phyloP scores from a whole-genome alignment of 2,113 vertebrate species.

The Percina caprodes region DNA sequence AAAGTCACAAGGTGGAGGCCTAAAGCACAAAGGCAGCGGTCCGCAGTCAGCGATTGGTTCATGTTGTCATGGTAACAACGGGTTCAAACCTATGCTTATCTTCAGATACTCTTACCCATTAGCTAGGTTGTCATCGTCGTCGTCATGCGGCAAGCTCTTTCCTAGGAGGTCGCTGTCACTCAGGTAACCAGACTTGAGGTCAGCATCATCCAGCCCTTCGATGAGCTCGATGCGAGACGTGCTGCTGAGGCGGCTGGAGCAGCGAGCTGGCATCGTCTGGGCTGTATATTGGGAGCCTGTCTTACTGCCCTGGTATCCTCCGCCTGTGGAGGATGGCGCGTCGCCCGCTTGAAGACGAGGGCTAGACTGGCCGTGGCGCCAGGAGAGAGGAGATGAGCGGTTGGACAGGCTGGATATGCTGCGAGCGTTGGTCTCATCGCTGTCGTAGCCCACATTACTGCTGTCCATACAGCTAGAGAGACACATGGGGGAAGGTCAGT shows the following conservation, averaged over 20 bases:
- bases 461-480: conserved; percentile 90
- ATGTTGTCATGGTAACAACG: conserved; percentile 28
- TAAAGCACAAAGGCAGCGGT: conserved; percentile 9
- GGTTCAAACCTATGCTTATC: conserved; percentile 10
- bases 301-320: conserved; percentile 86
- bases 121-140: conserved; percentile 95
- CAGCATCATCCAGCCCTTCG: conserved; percentile 89
- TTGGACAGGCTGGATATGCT: conserved; percentile 97
- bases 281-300: conserved; percentile 88
- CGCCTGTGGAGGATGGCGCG: conserved; percentile 88
- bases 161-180: conserved; percentile 94
- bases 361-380: conserved; percentile 97
- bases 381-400: conserved; percentile 96
- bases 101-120: conserved; percentile 87
- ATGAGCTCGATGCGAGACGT: conserved; percentile 94
- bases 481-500: conserved; percentile 33
- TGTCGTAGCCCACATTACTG: conserved; percentile 91
- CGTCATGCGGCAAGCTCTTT: conserved; percentile 91
- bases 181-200: conserved; percentile 96
- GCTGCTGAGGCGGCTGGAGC: conserved; percentile 91
- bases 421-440: conserved; percentile 93
- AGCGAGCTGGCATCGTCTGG: conserved; percentile 97
- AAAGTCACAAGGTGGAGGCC: conserved; percentile 3
- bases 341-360: conserved; percentile 96
- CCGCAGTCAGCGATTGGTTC: conserved; percentile 1